Percentiles rank a stretch among this genome's conserved stretches.
Conservation (phyloP, 2,113 vertebrate genomes). For the Isichthys henryi region DNA sequence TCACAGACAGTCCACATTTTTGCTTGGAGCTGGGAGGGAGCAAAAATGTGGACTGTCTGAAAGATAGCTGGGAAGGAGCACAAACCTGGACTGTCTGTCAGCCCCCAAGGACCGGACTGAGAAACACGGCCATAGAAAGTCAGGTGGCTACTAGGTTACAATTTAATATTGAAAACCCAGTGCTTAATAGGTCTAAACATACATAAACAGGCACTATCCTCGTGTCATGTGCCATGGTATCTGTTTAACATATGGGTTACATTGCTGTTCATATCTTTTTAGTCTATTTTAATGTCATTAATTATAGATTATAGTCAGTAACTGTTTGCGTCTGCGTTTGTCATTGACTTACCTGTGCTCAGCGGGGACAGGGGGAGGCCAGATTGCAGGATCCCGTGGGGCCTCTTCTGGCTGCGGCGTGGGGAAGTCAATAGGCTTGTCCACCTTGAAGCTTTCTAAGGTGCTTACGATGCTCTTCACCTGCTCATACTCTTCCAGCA, state of each 20-base stretch:
- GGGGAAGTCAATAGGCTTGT: slow-evolving; percentile 75
- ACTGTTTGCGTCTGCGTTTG: background rate
- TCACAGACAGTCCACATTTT: too few species aligned
- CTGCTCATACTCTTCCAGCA: slow-evolving; percentile 88
- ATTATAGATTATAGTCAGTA: background rate
- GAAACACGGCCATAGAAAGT: background rate
- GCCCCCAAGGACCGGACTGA: background rate
- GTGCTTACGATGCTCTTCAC: slow-evolving; percentile 84
- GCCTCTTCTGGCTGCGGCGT: slow-evolving; percentile 70
- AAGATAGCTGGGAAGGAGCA: background rate
- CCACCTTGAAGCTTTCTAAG: slow-evolving; percentile 85
- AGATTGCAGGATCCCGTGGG: slow-evolving; percentile 74
- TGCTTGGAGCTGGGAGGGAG: too few species aligned
- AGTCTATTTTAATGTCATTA: background rate
- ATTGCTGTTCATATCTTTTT: background rate
- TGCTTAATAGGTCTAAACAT: background rate
- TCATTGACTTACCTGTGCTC: slow-evolving; percentile 75
- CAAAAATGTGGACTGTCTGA: background rate
- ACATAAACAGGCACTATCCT: background rate
- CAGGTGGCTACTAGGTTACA: background rate
- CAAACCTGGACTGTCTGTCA: background rate
- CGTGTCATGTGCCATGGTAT: background rate
- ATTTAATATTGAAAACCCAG: background rate
- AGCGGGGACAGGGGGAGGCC: slow-evolving; percentile 91
- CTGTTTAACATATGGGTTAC: background rate